phyloP scores from a whole-genome alignment of 2,113 vertebrate species.

The Merops nubicus region DNA sequence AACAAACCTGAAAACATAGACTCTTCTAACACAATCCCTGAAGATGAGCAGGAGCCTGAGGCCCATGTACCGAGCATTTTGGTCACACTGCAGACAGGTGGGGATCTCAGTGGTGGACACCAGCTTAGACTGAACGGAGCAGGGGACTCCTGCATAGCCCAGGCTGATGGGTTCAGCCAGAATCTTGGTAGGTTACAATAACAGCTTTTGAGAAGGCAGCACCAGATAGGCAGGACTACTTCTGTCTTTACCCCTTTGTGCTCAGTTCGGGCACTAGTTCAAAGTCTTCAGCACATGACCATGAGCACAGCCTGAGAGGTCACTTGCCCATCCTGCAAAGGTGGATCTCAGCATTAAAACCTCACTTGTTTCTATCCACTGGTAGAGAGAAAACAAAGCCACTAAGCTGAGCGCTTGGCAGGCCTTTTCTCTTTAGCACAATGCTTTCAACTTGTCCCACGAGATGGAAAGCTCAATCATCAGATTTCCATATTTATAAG shows the following conservation, averaged over 20 bases:
- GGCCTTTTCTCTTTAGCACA: neutral
- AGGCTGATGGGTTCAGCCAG: neutral
- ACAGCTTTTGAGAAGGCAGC: neutral
- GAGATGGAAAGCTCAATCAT: neutral
- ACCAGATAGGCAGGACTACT: rapidly evolving
- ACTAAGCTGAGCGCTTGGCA: neutral
- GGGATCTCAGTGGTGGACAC: neutral
- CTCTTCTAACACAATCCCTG: neutral
- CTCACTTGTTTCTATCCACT: neutral
- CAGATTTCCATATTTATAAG: slow-evolving; percentile 61
- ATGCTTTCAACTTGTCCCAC: neutral
- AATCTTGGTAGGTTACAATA: neutral
- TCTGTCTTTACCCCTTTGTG: neutral
- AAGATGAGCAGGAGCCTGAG: neutral
- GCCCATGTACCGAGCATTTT: rapidly evolving
- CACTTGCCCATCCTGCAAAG: neutral
- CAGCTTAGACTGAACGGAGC: neutral
- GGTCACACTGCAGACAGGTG: neutral
- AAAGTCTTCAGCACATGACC: rapidly evolving
- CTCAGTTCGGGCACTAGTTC: neutral
- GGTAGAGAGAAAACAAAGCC: neutral
- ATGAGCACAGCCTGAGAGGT: neutral
- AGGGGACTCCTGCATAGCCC: neutral
- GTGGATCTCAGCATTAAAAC: neutral
- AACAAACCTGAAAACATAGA: neutral